Evolutionary conservation across 2,113 vertebrate species (phyloP), one percentile per base, ranked within the genome.

Genomic region (Heterochromis multidens): DNA sequence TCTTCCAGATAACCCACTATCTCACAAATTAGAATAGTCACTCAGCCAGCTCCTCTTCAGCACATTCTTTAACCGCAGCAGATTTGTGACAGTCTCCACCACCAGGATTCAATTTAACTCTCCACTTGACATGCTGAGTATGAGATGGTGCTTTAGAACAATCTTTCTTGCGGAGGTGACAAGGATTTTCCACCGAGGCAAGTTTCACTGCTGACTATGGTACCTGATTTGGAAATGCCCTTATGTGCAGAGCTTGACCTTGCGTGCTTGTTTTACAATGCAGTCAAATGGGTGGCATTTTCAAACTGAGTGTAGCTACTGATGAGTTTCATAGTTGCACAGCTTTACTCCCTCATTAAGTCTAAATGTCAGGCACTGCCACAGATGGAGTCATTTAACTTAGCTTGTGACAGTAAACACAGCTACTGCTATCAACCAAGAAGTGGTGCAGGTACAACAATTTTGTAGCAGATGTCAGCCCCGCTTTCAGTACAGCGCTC

Each of bases 1-100:
- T 95, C 87, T 81, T 58, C 59, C 78, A 87, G 90, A 95, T 93
- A 94, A 90, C 81, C 89, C 86, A 82, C 90, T 89, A 92, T 89
- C 88, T 91, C 87, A 52, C 84, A 91, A 91, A 94, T 93, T 91
- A 93, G 81, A 91, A 85, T 54, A 84, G 91, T 90, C 91, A 79
- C 77, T 93, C 83, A 91, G 85, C 80, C 89, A 58, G 87, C 92
- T 85, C 80, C 79, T 86, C 91, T 87, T 89, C 93, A 82, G 86
- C 91, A 91, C 79, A 78, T 92, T 88, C 87, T 87, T 84, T 79
- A 84, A 86, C 61, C n/a, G 86, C 86, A 54, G 63, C 87, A 89
- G 63, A 88, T 92, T 84, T 88, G 90, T 89, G 90, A 93, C 89
- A 80, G 72, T 84, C 79, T 83, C 77, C 81, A 82, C 87, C 72